Evolutionary conservation across 2,888 invertebrate species (phyloP), one percentile per base, ranked within the genome.

Genomic region (Globia sparganii): DNA sequence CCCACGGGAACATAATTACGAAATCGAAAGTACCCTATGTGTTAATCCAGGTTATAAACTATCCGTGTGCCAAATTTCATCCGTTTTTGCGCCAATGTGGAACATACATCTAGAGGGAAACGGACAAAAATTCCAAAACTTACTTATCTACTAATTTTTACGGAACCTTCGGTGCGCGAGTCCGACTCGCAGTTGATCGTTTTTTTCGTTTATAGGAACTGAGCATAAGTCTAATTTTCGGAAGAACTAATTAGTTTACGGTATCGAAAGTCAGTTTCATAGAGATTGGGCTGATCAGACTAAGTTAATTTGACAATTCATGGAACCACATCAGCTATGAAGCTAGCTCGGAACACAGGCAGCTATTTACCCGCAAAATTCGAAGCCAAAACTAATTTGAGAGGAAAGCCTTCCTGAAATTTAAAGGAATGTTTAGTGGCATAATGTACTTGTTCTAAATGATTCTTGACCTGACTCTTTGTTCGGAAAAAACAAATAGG

Each of bases 351-450:
- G 71, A 43, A 72, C 62, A 77, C 68, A 43, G 49, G 31, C 49
- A 62, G n/a, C 56, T 18, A 68, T 74, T 80, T 31, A 72, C 37
- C 58, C 37, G 40, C 40, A 66, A n/a, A 64, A 73, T 80, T 81
- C 56, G 43, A 80, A 74, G 67, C 80, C 84, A 78, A 81, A 89
- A 88, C 87, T 80, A 89, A 91, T 88, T 86, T 87, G 81, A 87
- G 66, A 84, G 84, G 72, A 83, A 86, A 82, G 81, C 78, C 78
- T 87, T 80, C 83, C 21, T 59, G 8, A 43, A 40, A n/a, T 53
- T 2, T 2, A 61, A 43, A 18, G 8, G 15, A 53, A 53, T 79
- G 28, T 79, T 28, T 46, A 72, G 40, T 58, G 31, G 37, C n/a
- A 21, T 31, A n/a, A 46, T 66, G 15, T 31, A 78, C 46, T 65